A percentile compares a stretch with the other conserved stretches of the same genome.
phyloP scores from a whole-genome alignment of 2,113 vertebrate species.

The Laticauda laticaudata region DNA sequence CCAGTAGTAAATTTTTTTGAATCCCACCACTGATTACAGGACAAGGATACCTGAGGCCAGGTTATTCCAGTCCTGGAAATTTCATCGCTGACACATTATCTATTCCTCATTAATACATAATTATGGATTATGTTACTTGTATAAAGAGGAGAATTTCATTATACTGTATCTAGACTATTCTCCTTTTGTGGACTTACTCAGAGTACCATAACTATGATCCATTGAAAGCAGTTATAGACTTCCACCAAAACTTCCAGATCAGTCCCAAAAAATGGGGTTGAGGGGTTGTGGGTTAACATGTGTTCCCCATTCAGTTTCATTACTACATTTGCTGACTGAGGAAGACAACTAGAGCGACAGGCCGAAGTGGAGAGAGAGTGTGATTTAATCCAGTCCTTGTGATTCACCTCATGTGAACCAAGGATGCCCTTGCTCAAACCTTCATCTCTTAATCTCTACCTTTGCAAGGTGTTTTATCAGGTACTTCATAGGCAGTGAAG shows the following conservation, averaged over 20 bases:
- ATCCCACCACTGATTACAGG: background rate
- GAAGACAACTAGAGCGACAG: background rate
- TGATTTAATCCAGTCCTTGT: background rate
- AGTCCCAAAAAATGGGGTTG: background rate
- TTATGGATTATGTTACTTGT: background rate
- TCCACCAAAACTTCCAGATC: background rate
- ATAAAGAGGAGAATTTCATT: background rate
- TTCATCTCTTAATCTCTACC: background rate
- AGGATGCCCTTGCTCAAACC: background rate
- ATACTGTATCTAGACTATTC: background rate
- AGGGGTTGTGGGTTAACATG: background rate
- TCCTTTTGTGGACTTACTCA: background rate
- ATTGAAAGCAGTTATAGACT: background rate
- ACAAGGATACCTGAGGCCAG: background rate
- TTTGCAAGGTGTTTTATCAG: background rate
- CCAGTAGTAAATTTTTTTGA: too few species aligned
- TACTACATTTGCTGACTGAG: background rate
- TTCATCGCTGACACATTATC: background rate
- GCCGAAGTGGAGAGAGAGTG: background rate
- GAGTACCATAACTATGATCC: background rate
- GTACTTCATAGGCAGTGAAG: background rate
- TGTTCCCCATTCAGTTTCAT: background rate
- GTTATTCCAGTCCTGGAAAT: background rate
- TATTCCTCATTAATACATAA: background rate
- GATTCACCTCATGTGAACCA: conserved; percentile 1